Evolutionary conservation across 2,888 invertebrate species (phyloP).

Genomic region (Drosophila nr. perissopoda): DNA sequence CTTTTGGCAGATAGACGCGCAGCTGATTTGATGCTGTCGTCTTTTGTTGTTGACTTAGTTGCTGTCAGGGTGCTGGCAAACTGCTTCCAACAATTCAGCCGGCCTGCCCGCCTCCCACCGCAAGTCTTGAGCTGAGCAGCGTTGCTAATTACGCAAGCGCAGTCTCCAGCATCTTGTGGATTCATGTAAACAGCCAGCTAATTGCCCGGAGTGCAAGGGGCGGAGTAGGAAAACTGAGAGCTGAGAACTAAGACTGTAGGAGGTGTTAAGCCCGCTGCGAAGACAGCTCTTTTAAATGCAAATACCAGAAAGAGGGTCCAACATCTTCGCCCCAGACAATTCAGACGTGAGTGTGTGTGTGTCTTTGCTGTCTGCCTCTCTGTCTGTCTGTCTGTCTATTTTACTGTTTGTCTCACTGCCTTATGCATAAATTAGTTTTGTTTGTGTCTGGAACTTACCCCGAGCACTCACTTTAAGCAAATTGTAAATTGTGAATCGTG

Average conservation of each 20-base stretch:
- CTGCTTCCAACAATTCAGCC: conserved; percentile 25
- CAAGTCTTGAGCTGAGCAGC: conserved; percentile 30
- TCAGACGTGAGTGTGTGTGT: conserved; percentile 39
- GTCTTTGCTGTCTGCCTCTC: conserved; percentile 21
- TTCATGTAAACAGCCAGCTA: conserved; percentile 70
- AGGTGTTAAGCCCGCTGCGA: conserved; percentile 59
- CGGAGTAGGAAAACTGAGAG: neutral
- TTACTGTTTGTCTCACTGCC: conserved; percentile 26
- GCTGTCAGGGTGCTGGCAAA: conserved; percentile 54
- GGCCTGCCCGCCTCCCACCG: neutral
- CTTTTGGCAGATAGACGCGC: conserved; percentile 22
- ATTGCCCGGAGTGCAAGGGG: conserved; percentile 57
- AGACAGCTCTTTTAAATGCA: conserved; percentile 75
- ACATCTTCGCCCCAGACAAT: conserved; percentile 33
- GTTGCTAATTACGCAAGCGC: conserved; percentile 71
- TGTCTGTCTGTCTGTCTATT: conserved; percentile 14
- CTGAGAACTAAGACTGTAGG: conserved; percentile 9
- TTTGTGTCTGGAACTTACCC: conserved; percentile 61
- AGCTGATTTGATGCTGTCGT: conserved; percentile 46
- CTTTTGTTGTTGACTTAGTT: conserved; percentile 57
- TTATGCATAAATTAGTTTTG: conserved; percentile 72
- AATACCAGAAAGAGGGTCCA: conserved; percentile 50
- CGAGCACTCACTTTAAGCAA: conserved; percentile 65
- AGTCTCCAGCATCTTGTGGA: conserved; percentile 56
- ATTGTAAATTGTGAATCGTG: conserved; percentile 57